Base-by-base conservation (phyloP, 2,113 vertebrate genomes). In the Xiphophorus couchianus region DNA sequence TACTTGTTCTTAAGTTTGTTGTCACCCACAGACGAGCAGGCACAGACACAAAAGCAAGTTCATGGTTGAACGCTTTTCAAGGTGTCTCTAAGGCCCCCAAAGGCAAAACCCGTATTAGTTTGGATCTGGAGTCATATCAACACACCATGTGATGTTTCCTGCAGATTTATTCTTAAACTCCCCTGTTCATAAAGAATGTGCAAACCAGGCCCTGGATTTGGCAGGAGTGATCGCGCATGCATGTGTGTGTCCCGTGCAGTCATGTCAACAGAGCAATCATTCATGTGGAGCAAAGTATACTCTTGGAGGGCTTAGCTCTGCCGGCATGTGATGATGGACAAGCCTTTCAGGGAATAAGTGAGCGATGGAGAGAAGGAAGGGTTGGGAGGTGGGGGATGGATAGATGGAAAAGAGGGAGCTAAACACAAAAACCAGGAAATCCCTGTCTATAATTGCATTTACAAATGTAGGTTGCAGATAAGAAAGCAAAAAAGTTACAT, bases 181-280 rank as follows among this genome's bases (percentile, higher is more conserved):
- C 29, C 25, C 37, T 68, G 33, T 78, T 72, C 71, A 77, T 76
- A 77, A 87, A 88, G 86, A 87, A 87, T 84, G 86, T 82, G 75
- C 81, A 89, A 90, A 90, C 89, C 89, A 85, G 78, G 35, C 62
- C 14, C 74, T 22, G 70, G 77, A 67, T 88, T 75, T 80, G 74
- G 74, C 76, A 42, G 62, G 13, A 66, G 71, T 69, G 73, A 9
- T 1, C 80, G 74, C 69, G 71, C 64, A 44, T 76, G 67, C 64
- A 66, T 81, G 88, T 74, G 83, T 88, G 82, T 86, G 84, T 92
- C 83, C 83, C 33, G 77, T 88, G 73, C 74, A 84, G 83, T 86
- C 86, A 88, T 86, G 87, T 93, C 92, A 93, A 85, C 92, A 89
- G 77, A 81, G 90, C 89, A 92, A 92, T 93, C 91, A 90, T 81